Evolutionary conservation across 2,113 vertebrate genomes (phyloP), one percentile per base, ranked within the genome.

Genomic region (Shinisaurus crocodilurus): DNA sequence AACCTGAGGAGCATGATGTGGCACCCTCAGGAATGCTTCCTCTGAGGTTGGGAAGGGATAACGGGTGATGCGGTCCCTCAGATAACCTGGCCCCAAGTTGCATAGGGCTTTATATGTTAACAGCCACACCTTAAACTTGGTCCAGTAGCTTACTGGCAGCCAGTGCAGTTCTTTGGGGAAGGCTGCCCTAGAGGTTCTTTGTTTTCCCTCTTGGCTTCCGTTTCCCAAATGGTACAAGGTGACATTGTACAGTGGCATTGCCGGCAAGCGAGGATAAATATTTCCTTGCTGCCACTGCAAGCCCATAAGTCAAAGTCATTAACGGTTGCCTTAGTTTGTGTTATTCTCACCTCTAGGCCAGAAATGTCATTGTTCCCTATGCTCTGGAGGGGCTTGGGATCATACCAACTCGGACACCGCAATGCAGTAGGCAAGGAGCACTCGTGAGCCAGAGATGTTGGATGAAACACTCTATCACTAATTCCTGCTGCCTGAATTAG

Each of bases 271-370:
- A 29, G 67, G 67, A 75, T 60, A 75, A 60, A 43, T n/a, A 3
- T 12, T 15, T 34, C 74, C 65, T 70, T 37, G 86, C 15, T 77
- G 74, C 63, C 5, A 72, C 29, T 45, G 50, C n/a, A 48, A 25
- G 60, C 75, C 34, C 57, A 79, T 88, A 77, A 27, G 86, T 79
- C 86, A 79, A n/a, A 45, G 69, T 70, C 81, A 79, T 45, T 50
- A 85, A 18, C 6, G 32, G 74, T 85, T 83, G n/a, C 86, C n/a
- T 37, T 88, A 27, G 65, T 45, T 74, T n/a, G 23, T 34, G 50
- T 74, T 48, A 1, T 43, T 63, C 85, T 88, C 40, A 74, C 74
- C n/a, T 45, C 40, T n/a, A 43, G 29, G 32, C 50, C 27, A 70
- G 74, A 34, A n/a, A 74, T 70, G 80, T 48, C 10, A 87, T 77